These are phyloP conservation scores for Galeruca laticollis DNA, from an alignment of 2,888 invertebrate genomes.

Conservation along the genomic window DNA sequence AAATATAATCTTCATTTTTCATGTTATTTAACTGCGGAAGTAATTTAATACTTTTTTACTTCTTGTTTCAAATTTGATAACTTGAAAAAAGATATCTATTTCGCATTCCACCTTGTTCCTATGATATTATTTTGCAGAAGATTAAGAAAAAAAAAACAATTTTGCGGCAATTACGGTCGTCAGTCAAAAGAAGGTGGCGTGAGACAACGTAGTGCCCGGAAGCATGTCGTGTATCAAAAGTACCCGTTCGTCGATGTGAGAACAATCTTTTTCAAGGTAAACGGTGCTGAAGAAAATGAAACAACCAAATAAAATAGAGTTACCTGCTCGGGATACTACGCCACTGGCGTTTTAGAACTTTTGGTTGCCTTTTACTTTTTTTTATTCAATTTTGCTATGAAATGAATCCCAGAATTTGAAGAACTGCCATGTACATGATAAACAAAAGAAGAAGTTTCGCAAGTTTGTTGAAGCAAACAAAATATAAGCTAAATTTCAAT, in stretches of 20 bases:
- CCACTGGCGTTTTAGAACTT: conserved; percentile 26
- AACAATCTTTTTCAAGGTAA: conserved; percentile 34
- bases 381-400: not conserved
- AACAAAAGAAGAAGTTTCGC: no score
- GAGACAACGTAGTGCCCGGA: conserved; percentile 31
- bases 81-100: not conserved
- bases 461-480: no score
- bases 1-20: no score
- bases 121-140: conserved; percentile 9
- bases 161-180: conserved; percentile 14
- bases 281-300: conserved; percentile 6
- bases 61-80: no score
- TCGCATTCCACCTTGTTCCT: not conserved
- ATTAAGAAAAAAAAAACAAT: conserved; percentile 6
- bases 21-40: no score
- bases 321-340: conserved; percentile 21
- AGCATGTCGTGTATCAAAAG: conserved; percentile 34
- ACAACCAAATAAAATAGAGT: conserved; percentile 12
- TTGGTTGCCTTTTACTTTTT: conserved; percentile 5
- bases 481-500: no score
- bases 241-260: conserved; percentile 31
- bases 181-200: conserved; percentile 30
- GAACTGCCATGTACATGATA: not conserved
- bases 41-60: no score
- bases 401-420: not conserved